A percentile compares a stretch with the other conserved stretches of the same genome.
Evolutionary conservation across 1,140 invertebrate genomes (phyloP).

Genomic region (Lasioglossum albipes): DNA sequence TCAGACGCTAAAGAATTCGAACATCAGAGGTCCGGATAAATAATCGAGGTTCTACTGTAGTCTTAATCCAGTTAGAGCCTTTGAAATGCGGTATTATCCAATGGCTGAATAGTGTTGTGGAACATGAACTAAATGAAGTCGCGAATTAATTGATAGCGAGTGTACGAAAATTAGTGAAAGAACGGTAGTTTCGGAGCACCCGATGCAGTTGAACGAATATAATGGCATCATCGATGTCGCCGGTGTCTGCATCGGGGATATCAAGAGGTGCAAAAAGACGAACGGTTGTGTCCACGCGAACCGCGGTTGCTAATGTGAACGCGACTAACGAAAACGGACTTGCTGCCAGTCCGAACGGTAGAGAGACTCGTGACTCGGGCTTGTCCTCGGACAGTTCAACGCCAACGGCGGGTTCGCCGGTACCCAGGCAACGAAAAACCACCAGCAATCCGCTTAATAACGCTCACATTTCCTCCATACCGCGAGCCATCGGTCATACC

Average conservation of each 20-base stretch:
- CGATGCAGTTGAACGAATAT: background rate
- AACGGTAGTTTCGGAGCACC: background rate
- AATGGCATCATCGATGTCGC: constrained; percentile 57
- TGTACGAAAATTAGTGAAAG: background rate
- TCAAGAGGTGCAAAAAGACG: constrained; percentile 61
- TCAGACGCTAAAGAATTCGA: no score
- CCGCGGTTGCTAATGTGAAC: constrained; percentile 23
- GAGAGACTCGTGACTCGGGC: constrained; percentile 75
- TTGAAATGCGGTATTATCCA: background rate
- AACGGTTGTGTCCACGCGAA: constrained; percentile 44
- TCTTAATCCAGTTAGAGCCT: background rate
- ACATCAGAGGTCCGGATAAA: no score
- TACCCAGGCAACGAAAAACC: constrained; percentile 67
- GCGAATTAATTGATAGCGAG: background rate
- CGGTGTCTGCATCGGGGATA: constrained; percentile 32
- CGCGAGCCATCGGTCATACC: constrained; percentile 16
- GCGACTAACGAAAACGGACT: constrained; percentile 23
- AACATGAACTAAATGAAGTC: background rate
- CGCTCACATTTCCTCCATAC: constrained; percentile 8
- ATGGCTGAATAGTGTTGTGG: background rate
- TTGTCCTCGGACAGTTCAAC: constrained; percentile 77
- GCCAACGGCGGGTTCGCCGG: constrained; percentile 75
- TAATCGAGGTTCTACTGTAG: no score
- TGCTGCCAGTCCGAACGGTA: constrained; percentile 30
- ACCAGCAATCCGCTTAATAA: constrained; percentile 50